These are phyloP conservation scores for Alligator mississippiensis DNA, from an alignment of 2,113 vertebrate genomes.

Conservation along the genomic window DNA sequence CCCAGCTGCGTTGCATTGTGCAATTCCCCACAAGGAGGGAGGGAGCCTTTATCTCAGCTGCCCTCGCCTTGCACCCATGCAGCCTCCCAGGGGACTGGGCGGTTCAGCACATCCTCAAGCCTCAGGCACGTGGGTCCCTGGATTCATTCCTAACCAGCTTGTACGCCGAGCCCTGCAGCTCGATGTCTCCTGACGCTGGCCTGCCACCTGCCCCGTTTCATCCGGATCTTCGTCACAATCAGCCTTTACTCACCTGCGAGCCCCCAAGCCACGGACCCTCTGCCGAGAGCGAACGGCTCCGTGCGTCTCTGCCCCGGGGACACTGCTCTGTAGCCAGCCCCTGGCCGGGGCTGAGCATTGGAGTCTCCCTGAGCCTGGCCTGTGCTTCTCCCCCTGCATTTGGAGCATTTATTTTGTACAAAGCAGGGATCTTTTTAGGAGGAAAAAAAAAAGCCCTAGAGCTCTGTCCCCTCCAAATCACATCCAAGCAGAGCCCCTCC, in stretches of 20 bases:
- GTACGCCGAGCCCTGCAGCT: rapidly evolving
- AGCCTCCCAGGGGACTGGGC: rapidly evolving
- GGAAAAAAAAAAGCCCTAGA: background rate
- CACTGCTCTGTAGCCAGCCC: background rate
- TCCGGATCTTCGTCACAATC: background rate
- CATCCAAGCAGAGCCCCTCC: background rate
- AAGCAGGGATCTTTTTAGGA: background rate
- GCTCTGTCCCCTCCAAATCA: background rate
- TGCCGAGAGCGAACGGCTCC: background rate
- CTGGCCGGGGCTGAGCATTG: background rate
- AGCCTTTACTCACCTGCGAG: background rate
- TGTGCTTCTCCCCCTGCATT: background rate
- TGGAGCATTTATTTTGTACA: background rate
- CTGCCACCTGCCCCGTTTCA: rapidly evolving
- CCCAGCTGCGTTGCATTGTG: background rate
- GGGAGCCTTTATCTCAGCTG: background rate
- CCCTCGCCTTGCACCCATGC: rapidly evolving
- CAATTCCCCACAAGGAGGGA: rapidly evolving
- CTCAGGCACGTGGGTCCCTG: no score
- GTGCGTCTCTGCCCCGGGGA: background rate
- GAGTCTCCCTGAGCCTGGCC: background rate
- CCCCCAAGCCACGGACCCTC: background rate
- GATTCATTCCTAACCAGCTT: rapidly evolving
- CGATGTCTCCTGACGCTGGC: background rate
- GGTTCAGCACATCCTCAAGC: background rate